Evolutionary conservation across 1,140 invertebrate species (phyloP).

Genomic region (Phocides pigmalion): DNA sequence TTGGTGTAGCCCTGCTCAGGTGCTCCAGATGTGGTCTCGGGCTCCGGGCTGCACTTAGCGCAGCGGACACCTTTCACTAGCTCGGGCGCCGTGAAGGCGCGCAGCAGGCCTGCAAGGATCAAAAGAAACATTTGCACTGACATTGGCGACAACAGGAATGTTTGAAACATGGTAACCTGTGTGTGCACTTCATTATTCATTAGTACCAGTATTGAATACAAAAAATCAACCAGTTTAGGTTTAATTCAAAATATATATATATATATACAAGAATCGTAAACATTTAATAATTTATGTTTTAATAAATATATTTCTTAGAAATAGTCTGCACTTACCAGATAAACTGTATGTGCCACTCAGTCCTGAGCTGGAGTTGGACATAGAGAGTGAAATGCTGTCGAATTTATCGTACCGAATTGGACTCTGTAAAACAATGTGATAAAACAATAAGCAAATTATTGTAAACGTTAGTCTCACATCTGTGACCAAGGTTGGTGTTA

Average conservation of each 20-base stretch:
- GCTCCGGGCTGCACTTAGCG: slow-evolving; percentile 89
- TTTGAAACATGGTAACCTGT: no score
- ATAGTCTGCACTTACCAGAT: slow-evolving; percentile 49
- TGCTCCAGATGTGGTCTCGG: slow-evolving; percentile 84
- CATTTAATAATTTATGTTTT: no score
- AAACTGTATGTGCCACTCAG: slow-evolving; percentile 81
- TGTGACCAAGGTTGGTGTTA: no score
- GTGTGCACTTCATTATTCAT: no score
- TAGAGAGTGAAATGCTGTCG: slow-evolving; percentile 91
- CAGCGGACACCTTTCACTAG: slow-evolving; percentile 93
- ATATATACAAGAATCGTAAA: no score
- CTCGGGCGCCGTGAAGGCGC: slow-evolving; percentile 93
- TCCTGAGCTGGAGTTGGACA: slow-evolving; percentile 85
- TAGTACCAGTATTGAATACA: no score
- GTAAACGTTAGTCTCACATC: no score
- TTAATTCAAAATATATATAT: no score
- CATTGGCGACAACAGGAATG: no score
- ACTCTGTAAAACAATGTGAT: slow-evolving; percentile 85
- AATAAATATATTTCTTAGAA: background rate
- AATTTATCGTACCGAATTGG: slow-evolving; percentile 95
- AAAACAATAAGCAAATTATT: no score
- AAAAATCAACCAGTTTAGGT: no score
- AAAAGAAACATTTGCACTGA: no score
- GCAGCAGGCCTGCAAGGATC: slow-evolving; percentile 83
- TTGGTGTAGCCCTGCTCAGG: slow-evolving; percentile 86